Conservation (phyloP, 2,113 vertebrate genomes). For the Sclerurus mexicanus region DNA sequence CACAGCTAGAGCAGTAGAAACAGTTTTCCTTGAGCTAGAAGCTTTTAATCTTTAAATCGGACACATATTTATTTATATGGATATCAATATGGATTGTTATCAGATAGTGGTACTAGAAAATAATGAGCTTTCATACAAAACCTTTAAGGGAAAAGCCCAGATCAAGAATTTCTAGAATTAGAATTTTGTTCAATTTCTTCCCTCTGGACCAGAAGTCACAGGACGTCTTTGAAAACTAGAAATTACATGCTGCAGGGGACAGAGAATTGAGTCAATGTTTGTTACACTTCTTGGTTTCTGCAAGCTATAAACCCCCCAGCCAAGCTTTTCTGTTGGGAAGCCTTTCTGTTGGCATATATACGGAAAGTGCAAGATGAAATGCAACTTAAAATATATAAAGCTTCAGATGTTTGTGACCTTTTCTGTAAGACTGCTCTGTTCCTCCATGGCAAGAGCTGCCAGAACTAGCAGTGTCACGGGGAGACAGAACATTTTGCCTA, state of each 20-base stretch:
- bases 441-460: not conserved
- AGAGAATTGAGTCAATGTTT: not conserved
- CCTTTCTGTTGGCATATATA: not conserved
- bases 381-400: not conserved
- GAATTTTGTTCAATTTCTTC: not conserved
- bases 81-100: not conserved
- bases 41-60: not conserved
- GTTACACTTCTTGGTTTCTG: not conserved
- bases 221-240: not conserved
- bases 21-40: not conserved
- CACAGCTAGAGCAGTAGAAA: not conserved
- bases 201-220: not conserved
- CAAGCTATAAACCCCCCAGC: not conserved
- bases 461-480: not conserved
- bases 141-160: not conserved
- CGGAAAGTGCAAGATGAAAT: not conserved
- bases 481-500: not conserved
- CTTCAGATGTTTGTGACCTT: not conserved
- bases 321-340: not conserved
- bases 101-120: not conserved
- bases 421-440: not conserved
- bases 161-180: not conserved
- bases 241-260: not conserved
- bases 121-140: not conserved
- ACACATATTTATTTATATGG: not conserved